Percentiles rank a stretch among this genome's conserved stretches.
These are phyloP conservation scores for Parapsyche elsis DNA, from an alignment of 1,140 invertebrate genomes.

Conservation along the genomic window DNA sequence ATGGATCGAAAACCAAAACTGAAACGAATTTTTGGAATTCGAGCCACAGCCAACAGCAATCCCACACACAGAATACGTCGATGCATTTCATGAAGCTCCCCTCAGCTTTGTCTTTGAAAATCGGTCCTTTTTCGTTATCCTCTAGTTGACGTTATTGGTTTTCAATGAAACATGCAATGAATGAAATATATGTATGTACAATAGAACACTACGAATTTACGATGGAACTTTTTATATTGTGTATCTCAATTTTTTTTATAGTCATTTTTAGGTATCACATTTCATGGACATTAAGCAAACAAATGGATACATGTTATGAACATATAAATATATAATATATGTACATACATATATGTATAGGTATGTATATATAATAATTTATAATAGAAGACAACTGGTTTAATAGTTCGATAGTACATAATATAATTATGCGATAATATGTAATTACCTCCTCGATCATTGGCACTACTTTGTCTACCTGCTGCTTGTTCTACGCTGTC, in stretches of 20 bases:
- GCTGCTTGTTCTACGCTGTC: conserved; percentile 97
- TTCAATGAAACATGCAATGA: conserved; percentile 26
- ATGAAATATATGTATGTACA: background rate
- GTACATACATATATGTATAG: too few species aligned
- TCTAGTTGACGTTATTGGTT: conserved; percentile 66
- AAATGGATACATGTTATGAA: conserved; percentile 46
- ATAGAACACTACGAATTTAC: background rate
- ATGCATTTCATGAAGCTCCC: conserved; percentile 81
- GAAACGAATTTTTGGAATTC: conserved; percentile 91
- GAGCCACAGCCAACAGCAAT: conserved; percentile 93
- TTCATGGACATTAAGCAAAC: conserved; percentile 48
- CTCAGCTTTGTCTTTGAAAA: conserved; percentile 85
- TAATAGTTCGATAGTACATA: background rate
- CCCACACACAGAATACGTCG: conserved; percentile 96
- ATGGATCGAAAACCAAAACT: conserved; percentile 95
- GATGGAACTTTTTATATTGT: too few species aligned
- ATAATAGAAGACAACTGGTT: conserved; percentile 14
- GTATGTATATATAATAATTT: too few species aligned
- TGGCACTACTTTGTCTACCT: conserved; percentile 83
- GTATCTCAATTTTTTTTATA: too few species aligned
- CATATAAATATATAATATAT: conserved; percentile 33
- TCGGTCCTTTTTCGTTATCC: conserved; percentile 92
- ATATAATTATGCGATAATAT: background rate
- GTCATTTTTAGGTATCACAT: conserved; percentile 33
- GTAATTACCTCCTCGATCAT: conserved; percentile 86